Percentiles rank a stretch among this genome's conserved stretches.
These are phyloP conservation scores for Pelobates cultripes DNA, from an alignment of 2,797 vertebrate genomes.

Conservation along the genomic window DNA sequence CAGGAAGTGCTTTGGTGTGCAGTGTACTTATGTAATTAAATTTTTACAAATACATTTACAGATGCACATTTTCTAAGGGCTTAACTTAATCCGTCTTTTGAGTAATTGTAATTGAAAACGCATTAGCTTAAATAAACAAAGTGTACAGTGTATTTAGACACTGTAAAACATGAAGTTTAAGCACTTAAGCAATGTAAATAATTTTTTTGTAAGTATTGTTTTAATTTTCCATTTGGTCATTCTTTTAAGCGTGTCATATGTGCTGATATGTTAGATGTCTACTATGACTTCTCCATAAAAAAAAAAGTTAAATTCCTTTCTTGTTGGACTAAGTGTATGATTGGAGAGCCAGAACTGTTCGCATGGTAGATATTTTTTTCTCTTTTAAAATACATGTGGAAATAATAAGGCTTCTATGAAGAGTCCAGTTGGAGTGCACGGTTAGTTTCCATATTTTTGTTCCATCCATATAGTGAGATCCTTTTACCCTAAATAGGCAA, in stretches of 20 bases:
- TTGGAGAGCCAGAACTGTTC: conserved; percentile 67
- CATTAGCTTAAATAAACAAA: conserved; percentile 52
- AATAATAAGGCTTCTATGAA: conserved; percentile 73
- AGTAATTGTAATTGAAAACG: conserved; percentile 52
- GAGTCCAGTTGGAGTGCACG: conserved; percentile 69
- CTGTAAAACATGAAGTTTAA: conserved; percentile 22
- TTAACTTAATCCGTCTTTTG: conserved; percentile 50
- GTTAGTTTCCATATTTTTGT: conserved; percentile 74
- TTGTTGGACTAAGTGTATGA: conserved; percentile 61
- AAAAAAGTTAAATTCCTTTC: conserved; percentile 55
- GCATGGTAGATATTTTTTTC: conserved; percentile 60
- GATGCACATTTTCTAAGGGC: conserved; percentile 44
- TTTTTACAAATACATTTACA: conserved; percentile 49
- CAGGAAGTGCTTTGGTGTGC: conserved; percentile 40
- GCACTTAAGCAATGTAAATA: conserved; percentile 51
- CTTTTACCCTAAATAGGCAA: conserved; percentile 53
- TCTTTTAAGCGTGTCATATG: conserved; percentile 14
- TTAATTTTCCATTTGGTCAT: conserved; percentile 27
- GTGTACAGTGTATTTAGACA: conserved; percentile 29
- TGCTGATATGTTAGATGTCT: conserved; percentile 53
- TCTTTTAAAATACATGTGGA: conserved; percentile 69
- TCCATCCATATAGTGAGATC: conserved; percentile 73
- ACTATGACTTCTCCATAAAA: conserved; percentile 61
- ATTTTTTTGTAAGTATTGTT: conserved; percentile 33
- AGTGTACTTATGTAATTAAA: conserved; percentile 35